These are phyloP conservation scores for Pandemis cinnamomeana DNA, from an alignment of 2,888 invertebrate genomes.

Conservation along the genomic window DNA sequence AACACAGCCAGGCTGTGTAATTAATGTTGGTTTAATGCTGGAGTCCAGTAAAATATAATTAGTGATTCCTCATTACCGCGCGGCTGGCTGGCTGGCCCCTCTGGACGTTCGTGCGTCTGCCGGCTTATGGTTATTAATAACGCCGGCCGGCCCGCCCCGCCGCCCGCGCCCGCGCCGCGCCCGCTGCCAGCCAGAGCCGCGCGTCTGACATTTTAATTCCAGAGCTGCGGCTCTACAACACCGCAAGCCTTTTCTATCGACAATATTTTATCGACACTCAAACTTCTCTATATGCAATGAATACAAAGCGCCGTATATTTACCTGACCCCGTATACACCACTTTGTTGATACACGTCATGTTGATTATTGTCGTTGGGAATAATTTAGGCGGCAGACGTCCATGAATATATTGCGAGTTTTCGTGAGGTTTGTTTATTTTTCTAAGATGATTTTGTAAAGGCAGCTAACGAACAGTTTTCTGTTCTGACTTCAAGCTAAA, in stretches of 20 bases:
- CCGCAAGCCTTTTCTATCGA: slow-evolving; percentile 73
- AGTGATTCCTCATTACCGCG: slow-evolving; percentile 84
- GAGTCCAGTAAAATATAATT: slow-evolving; percentile 84
- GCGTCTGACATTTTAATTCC: slow-evolving; percentile 85
- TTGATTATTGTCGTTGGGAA: slow-evolving; percentile 24
- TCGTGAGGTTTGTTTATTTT: not conserved
- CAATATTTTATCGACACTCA: slow-evolving; percentile 69
- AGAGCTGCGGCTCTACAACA: slow-evolving; percentile 72
- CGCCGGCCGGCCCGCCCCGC: slow-evolving; percentile 66
- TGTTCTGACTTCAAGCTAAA: not conserved
- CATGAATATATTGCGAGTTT: slow-evolving; percentile 8
- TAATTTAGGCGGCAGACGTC: slow-evolving; percentile 4
- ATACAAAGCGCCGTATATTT: slow-evolving; percentile 42
- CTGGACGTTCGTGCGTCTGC: slow-evolving; percentile 85
- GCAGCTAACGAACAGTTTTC: not conserved
- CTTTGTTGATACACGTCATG: slow-evolving; percentile 21
- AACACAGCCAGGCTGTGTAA: slow-evolving; percentile 60
- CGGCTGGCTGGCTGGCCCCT: slow-evolving; percentile 78
- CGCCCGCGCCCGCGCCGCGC: slow-evolving; percentile 56
- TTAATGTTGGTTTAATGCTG: slow-evolving; percentile 73
- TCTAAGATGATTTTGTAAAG: not conserved
- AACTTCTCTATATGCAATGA: slow-evolving; percentile 60
- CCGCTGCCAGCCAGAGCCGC: slow-evolving; percentile 74
- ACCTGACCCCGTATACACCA: slow-evolving; percentile 38
- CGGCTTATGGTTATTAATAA: slow-evolving; percentile 85